Evolutionary conservation across 2,113 vertebrate genomes (phyloP), one percentile per base, ranked within the genome.

Genomic region (Acinonyx jubatus): DNA sequence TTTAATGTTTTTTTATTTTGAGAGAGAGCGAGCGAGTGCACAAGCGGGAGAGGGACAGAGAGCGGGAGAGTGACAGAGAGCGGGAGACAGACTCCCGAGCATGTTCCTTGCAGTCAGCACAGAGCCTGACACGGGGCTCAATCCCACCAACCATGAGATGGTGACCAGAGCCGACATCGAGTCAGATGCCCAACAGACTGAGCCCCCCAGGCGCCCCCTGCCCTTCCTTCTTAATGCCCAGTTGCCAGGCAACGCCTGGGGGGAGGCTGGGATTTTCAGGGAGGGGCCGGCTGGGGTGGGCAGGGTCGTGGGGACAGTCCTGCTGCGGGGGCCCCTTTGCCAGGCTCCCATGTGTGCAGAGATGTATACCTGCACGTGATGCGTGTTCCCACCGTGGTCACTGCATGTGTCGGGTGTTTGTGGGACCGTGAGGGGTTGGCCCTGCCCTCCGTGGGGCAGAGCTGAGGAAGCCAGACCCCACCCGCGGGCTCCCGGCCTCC

Each of bases 301-400:
- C 27, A 7, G 3, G 21, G 27, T 27, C 33, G 3, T 27, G 31
- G 36, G 89, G 36, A 71, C 27, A 4, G n/a, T 1, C n/a, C 45
- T 4, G 18, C 48, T 4, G 33, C 5, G 0, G 16, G 1, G 38
- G 55, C 18, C 41, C 61, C 8, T 2, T 1, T 76, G 6, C 55
- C 66, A 12, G 45, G 57, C 61, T 38, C 27, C 0, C 2, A 12
- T 1, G 1, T 36, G 36, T 74, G 57, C 74, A 25, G n/a, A 73
- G 33, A 11, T 0, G 4, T 4, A 2, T 3, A 0, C 73, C 41
- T 33, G 1, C 6, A 0, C 1, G 7, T 48, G 21, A 8, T 50
- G 19, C 0, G 0, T 74, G 73, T 38, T 18, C 8, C 33, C 15
- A 9, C 31, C 78, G 3, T 1, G 1, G n/a, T 50, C 3, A 0